Percentiles rank a stretch among this genome's conserved stretches.
Evolutionary conservation across 2,888 invertebrate genomes (phyloP).

Genomic region (Agapostemon virescens): DNA sequence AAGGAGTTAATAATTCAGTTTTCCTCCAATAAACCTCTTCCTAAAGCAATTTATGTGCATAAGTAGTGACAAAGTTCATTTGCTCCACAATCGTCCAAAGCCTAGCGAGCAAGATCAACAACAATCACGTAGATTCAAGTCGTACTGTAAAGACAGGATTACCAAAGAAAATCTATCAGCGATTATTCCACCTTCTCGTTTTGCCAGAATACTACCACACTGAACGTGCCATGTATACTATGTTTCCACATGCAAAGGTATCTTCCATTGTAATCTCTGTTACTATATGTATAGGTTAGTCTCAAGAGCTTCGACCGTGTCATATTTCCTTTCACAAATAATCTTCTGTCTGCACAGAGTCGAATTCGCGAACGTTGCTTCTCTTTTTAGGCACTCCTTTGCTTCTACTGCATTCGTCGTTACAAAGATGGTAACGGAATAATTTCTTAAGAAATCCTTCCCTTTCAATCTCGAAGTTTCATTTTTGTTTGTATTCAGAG

Average conservation of each 20-base stretch:
- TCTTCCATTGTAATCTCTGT: constrained; percentile 3
- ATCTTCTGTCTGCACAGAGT: neutral
- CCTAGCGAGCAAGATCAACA: constrained; percentile 7
- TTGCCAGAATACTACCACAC: neutral
- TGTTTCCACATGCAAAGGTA: neutral
- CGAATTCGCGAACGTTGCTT: neutral
- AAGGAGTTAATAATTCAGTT: constrained; percentile 3
- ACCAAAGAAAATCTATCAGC: constrained; percentile 5
- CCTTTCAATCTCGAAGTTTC: neutral
- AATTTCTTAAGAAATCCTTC: neutral
- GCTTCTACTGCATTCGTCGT: neutral
- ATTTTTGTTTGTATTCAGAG: neutral
- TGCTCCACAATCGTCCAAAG: neutral
- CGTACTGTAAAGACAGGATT: neutral
- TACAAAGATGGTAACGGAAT: neutral
- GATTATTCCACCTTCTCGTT: neutral
- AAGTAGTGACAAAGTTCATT: neutral
- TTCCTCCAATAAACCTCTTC: neutral
- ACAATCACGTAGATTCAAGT: neutral
- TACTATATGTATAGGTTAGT: neutral
- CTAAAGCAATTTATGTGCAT: neutral
- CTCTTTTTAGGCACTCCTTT: too few species aligned
- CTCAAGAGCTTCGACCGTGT: neutral
- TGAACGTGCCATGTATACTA: neutral
- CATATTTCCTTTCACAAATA: neutral